Conservation (phyloP, 2,888 invertebrate genomes). For the Hemithea aestivaria region DNA sequence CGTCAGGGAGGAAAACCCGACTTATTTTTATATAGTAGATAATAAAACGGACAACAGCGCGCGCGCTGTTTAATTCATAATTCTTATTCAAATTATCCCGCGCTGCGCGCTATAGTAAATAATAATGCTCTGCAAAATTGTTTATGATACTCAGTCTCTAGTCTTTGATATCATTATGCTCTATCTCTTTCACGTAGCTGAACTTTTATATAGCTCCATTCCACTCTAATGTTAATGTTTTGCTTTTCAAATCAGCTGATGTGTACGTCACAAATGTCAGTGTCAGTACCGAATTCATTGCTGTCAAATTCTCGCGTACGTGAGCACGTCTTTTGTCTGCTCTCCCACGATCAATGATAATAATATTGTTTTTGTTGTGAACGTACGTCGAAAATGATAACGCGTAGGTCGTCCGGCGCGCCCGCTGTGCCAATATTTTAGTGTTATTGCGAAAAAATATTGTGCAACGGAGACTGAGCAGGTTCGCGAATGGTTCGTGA, state of each 20-base stretch:
- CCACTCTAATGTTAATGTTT: no score
- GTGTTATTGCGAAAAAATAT: conserved; percentile 40
- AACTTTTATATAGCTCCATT: no score
- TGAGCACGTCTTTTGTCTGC: conserved; percentile 25
- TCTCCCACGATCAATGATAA: conserved; percentile 58
- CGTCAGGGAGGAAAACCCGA: no score
- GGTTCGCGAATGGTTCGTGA: conserved; percentile 31
- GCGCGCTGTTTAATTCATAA: no score
- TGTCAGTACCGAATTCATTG: conserved; percentile 13
- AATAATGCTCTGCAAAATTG: no score
- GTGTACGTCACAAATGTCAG: conserved; percentile 5
- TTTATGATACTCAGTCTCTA: no score
- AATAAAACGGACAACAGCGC: no score
- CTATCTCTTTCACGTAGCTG: no score
- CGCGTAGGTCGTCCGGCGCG: conserved; percentile 26
- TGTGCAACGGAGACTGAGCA: conserved; percentile 36
- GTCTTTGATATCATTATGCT: no score
- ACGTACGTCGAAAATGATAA: conserved; percentile 41
- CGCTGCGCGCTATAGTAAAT: no score
- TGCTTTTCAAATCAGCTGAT: conserved; percentile 1
- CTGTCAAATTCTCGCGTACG: conserved; percentile 25
- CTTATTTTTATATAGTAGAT: no score
- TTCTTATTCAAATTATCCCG: no score
- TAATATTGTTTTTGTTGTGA: conserved; percentile 71
- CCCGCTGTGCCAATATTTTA: conserved; percentile 36